Percentiles rank a stretch among this genome's conserved stretches.
phyloP scores from a whole-genome alignment of 2,797 vertebrate genomes.

The Garrulus glandarius region DNA sequence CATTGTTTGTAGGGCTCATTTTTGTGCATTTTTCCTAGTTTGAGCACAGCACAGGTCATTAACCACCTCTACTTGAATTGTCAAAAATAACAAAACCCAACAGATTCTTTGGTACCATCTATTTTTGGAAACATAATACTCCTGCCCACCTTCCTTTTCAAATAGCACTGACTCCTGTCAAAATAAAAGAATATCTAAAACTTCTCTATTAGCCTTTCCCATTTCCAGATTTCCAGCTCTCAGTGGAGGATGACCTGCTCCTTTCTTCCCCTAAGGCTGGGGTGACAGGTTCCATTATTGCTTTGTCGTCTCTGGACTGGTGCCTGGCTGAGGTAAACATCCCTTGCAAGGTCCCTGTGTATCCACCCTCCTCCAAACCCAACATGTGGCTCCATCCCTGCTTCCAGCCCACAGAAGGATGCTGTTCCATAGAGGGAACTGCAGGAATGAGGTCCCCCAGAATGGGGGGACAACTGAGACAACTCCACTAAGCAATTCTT shows the following conservation, averaged over 20 bases:
- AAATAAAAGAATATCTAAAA: neutral
- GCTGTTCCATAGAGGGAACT: neutral
- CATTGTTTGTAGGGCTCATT: neutral
- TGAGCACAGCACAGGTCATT: neutral
- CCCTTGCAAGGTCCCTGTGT: accelerated
- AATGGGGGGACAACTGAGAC: neutral
- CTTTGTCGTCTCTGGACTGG: neutral
- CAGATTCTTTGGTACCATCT: neutral
- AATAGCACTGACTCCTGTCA: neutral
- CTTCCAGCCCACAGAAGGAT: neutral
- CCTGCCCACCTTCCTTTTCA: neutral
- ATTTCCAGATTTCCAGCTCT: neutral
- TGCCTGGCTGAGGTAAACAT: neutral
- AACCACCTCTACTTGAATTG: neutral
- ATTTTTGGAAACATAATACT: neutral
- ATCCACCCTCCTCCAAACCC: neutral
- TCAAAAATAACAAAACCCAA: neutral
- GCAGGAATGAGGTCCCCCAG: neutral
- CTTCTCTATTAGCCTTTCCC: neutral
- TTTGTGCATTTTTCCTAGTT: neutral
- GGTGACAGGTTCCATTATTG: neutral
- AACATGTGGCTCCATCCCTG: accelerated
- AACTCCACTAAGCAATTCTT: neutral
- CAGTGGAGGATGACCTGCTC: neutral
- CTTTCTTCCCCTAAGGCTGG: neutral